Evolutionary conservation across 2,888 invertebrate genomes (phyloP).

Genomic region (Dugesia japonica): DNA sequence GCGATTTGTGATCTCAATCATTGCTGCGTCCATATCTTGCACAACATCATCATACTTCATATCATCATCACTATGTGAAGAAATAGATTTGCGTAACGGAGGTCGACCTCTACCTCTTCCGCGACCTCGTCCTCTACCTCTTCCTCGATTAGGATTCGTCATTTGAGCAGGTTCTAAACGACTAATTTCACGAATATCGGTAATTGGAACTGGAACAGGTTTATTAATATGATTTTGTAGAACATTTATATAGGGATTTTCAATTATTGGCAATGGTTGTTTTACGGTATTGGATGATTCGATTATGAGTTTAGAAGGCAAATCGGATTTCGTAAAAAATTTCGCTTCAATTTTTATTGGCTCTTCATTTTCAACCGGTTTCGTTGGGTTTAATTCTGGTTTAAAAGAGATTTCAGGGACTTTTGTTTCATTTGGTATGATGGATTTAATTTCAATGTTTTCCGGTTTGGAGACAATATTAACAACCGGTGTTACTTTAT

Average conservation of each 20-base stretch:
- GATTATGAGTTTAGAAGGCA: neutral
- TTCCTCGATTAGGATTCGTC: neutral
- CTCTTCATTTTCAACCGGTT: neutral
- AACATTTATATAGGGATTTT: neutral
- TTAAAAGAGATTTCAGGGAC: neutral
- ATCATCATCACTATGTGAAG: neutral
- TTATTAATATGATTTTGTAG: neutral
- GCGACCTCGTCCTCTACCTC: neutral
- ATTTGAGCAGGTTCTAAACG: neutral
- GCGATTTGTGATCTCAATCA: neutral
- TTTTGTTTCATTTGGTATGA: neutral
- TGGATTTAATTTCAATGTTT: neutral
- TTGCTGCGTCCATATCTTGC: neutral
- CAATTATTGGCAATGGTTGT: neutral
- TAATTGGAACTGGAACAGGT: neutral
- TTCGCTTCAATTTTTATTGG: neutral
- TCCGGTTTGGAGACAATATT: neutral
- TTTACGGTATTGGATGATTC: neutral
- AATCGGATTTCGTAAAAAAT: neutral
- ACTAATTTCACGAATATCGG: neutral
- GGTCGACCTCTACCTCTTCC: constrained; percentile 1
- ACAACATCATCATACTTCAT: neutral
- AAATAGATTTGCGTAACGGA: neutral
- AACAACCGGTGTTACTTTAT: neutral
- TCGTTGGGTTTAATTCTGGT: neutral